Evolutionary conservation across 2,888 invertebrate species (phyloP).

Genomic region (Chrysomela aeneicollis): DNA sequence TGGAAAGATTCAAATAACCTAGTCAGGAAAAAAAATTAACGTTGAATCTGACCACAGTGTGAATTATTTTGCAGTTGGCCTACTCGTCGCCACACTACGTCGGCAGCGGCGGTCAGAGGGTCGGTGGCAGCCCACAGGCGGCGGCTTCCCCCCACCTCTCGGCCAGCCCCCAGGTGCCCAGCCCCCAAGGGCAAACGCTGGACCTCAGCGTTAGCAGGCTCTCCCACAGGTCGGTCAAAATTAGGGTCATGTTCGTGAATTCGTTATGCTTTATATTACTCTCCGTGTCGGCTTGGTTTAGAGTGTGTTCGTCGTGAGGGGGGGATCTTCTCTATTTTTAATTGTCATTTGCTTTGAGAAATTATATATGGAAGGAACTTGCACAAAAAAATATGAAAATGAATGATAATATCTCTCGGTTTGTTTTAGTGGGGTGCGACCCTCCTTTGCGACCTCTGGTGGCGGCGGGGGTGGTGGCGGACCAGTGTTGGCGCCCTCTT

Average conservation of each 20-base stretch:
- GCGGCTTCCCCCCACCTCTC: conserved; percentile 85
- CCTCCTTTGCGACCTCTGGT: conserved; percentile 55
- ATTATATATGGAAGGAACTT: no score
- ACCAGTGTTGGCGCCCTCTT: conserved; percentile 63
- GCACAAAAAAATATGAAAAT: no score
- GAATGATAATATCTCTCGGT: no score
- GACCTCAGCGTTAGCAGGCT: conserved; percentile 88
- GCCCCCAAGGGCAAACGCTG: conserved; percentile 89
- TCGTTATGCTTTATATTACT: conserved; percentile 4
- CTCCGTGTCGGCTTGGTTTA: no score
- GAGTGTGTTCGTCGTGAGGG: no score
- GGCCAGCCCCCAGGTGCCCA: conserved; percentile 89
- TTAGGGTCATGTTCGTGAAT: conserved; percentile 38
- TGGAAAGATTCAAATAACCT: no score
- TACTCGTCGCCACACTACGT: conserved; percentile 81
- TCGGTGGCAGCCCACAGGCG: conserved; percentile 83
- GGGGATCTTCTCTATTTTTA: no score
- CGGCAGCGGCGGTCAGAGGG: conserved; percentile 65
- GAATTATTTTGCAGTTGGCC: conserved; percentile 68
- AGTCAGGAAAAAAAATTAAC: no score
- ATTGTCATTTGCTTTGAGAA: no score
- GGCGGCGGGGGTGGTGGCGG: conserved; percentile 33
- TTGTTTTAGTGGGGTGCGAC: conserved; percentile 69
- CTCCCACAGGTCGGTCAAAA: conserved; percentile 76
- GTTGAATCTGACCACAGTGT: no score